Evolutionary conservation across 2,888 invertebrate species (phyloP), one percentile per base, ranked within the genome.

Genomic region (Cataglyphis cursor): DNA sequence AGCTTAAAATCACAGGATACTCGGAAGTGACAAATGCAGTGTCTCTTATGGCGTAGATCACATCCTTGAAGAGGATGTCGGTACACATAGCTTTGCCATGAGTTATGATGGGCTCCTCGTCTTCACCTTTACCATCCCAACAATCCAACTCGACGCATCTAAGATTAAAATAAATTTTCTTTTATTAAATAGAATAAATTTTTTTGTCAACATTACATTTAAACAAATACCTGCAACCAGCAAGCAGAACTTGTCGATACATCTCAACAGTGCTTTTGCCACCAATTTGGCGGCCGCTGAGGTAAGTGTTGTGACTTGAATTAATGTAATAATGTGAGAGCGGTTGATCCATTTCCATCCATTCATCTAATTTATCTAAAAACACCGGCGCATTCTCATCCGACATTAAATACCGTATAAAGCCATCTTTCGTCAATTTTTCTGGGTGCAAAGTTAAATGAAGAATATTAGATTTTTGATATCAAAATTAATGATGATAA

Each of bases 71-170:
- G 0, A 96, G 93, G 86, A 97, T 97, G 91, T 97, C 97, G 21
- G 97, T 97, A 92, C 97, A 97, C 97, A 97, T 97, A 38, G 97
- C 97, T 93, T 97, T 97, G 24, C 97, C 97, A 93, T 97, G 97
- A 57, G 97, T 97, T 89, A 97, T 97, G 89, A 97, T 97, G 3
- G 97, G 97, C 90, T 97, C 97, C 89, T 96, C 96, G 88, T 96
- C 96, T 91, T 96, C 96, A 59, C 95, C 96, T 89, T 96, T 96
- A 0, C 97, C 97, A 92, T 97, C 97, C 97, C 97, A 97, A 90
- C 96, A 96, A 93, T 97, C 97, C 86, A 97, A 94, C 92, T 97
- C 97, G 35, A 97, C 96, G 94, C 97, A 97, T 86, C 97, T 96
- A 92, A 28, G n/a, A 51, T 57, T 4, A 10, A 18, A 51, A 1